phyloP scores from a whole-genome alignment of 2,888 invertebrate species.

The Drosophila tanythrix region DNA sequence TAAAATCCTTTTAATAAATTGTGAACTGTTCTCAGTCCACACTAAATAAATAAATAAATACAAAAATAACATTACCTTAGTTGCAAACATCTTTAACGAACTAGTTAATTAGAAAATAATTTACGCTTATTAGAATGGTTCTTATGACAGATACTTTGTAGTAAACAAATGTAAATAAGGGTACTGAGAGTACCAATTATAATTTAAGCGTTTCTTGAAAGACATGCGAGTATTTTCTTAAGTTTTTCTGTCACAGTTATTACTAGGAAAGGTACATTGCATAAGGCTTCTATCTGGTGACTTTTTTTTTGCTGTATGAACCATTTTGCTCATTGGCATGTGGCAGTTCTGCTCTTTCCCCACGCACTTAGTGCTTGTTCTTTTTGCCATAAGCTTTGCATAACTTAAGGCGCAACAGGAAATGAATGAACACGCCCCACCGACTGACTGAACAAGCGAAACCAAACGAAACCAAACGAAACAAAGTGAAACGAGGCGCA shows the following conservation, averaged over 20 bases:
- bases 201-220: neutral
- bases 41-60: neutral
- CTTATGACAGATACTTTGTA: neutral
- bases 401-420: slow-evolving; percentile 74
- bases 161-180: neutral
- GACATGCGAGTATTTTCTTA: neutral
- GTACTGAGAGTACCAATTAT: neutral
- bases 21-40: neutral
- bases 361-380: slow-evolving; percentile 52
- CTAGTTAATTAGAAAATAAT: neutral
- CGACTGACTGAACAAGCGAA: slow-evolving; percentile 49
- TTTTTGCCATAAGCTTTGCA: slow-evolving; percentile 71
- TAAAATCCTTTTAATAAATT: neutral
- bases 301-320: slow-evolving; percentile 9
- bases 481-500: slow-evolving; percentile 29
- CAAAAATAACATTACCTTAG: neutral
- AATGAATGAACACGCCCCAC: slow-evolving; percentile 67
- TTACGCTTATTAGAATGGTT: neutral
- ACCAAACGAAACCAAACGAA: slow-evolving; percentile 47
- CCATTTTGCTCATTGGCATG: slow-evolving; percentile 40
- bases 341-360: slow-evolving; percentile 6
- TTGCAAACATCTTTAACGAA: neutral
- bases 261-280: neutral
- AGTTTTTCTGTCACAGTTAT: slow-evolving; percentile 3
- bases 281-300: slow-evolving; percentile 28